Conservation (phyloP, 2,888 invertebrate species). For the Dryobota labecula region DNA sequence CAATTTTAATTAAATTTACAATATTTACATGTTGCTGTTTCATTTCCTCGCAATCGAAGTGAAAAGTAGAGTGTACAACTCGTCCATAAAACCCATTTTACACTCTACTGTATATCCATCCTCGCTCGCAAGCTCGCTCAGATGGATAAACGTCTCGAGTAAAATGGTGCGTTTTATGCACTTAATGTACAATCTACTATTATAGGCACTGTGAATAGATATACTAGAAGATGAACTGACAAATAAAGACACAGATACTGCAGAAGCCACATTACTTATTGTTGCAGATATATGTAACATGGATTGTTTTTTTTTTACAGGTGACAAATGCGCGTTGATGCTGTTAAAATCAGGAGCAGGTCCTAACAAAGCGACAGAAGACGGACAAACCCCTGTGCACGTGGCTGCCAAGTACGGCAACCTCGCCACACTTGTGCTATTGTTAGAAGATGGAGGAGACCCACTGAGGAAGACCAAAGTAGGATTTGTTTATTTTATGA, state of each 20-base stretch:
- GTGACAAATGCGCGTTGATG: slow-evolving; percentile 97
- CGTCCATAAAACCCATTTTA: no score
- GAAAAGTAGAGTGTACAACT: no score
- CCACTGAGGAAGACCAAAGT: slow-evolving; percentile 98
- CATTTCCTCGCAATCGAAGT: no score
- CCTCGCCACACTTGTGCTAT: slow-evolving; percentile 94
- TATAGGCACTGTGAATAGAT: background rate
- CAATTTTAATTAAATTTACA: no score
- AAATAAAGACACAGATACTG: background rate
- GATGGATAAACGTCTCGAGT: no score
- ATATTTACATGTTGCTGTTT: no score
- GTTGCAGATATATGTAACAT: background rate
- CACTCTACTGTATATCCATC: no score
- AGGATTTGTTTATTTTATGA: slow-evolving; percentile 35
- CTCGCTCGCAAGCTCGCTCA: no score
- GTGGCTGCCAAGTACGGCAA: slow-evolving; percentile 98
- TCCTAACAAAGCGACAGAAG: slow-evolving; percentile 98
- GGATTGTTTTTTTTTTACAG: slow-evolving; percentile 63
- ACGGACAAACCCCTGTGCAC: slow-evolving; percentile 99
- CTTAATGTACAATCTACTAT: no score
- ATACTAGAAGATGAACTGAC: background rate
- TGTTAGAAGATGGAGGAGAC: slow-evolving; percentile 98
- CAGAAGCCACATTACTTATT: background rate
- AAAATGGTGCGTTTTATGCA: no score
- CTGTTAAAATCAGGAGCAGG: slow-evolving; percentile 99